Evolutionary conservation across 2,113 vertebrate genomes (phyloP), one percentile per base, ranked within the genome.

Genomic region (Rhinolophus ferrumequinum): DNA sequence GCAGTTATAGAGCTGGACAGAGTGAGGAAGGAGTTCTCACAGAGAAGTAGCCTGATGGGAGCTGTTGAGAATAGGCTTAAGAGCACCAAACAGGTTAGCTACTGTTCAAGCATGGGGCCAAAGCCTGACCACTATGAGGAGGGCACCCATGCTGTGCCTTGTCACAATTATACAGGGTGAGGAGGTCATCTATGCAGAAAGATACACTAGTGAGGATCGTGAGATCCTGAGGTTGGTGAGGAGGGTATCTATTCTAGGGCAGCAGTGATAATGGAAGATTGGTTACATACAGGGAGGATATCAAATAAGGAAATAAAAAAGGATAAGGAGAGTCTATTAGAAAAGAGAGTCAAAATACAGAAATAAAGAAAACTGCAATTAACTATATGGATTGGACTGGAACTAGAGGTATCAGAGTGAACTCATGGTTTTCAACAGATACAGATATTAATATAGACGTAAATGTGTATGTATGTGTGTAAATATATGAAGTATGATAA

Each of bases 291-390:
- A 69, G 22, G 50, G 2, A 30, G 44, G 66, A 56, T 35, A 81
- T 44, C 54, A 95, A 64, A 38, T 75, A 66, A 83, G 50, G 64
- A 94, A 84, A 75, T 69, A 90, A 83, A 64, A 82, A 77, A 66
- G 30, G 8, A 50, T 41, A 52, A 13, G 75, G 56, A 13, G 4
- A 88, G 2, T 56, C 19, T 47, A 60, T 67, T 41, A 90, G 58
- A 86, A 67, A 86, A 93, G 26, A 19, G 8, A 90, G 56, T 69
- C 73, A 90, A 95, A 72, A 85, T 73, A 69, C 15, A 50, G 76
- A 83, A 94, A 88, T 26, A 6, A 62, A 92, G 50, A 88, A 93
- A 69, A 83, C 41, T 44, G 58, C 54, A 91, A 54, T 76, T 28
- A 54, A 54, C 30, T 69, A 44, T 82, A 22, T 77, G 38, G 21